These are phyloP conservation scores for Sinodicranocentrus sp. DNA, from an alignment of 2,888 invertebrate genomes.

Conservation along the genomic window DNA sequence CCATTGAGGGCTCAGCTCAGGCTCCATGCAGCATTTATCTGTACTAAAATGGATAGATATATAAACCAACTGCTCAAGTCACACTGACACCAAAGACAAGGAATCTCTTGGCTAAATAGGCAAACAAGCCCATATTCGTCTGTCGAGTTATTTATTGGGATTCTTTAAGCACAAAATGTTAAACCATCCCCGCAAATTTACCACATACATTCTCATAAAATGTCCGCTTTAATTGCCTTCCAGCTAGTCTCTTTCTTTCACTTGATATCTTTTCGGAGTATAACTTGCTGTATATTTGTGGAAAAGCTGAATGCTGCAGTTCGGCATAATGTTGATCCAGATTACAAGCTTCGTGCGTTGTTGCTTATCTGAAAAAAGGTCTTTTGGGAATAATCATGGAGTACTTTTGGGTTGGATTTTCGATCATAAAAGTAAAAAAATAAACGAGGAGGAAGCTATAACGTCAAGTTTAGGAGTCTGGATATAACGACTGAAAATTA, in stretches of 20 bases:
- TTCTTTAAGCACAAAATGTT: slow-evolving; percentile 6
- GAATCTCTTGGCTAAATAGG: slow-evolving; percentile 23
- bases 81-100: neutral
- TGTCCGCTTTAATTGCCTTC: slow-evolving; percentile 47
- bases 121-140: slow-evolving; percentile 32
- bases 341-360: no score
- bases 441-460: slow-evolving; percentile 25
- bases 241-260: neutral
- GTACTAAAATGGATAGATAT: no score
- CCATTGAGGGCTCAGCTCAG: no score
- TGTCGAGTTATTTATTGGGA: slow-evolving; percentile 25
- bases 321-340: no score
- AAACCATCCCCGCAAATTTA: slow-evolving; percentile 40
- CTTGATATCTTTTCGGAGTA: no score
- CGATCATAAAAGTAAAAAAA: neutral
- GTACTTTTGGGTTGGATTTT: neutral
- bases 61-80: no score
- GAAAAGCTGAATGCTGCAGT: no score
- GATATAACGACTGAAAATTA: neutral
- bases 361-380: no score
- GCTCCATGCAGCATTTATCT: no score
- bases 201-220: slow-evolving; percentile 50
- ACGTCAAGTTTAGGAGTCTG: slow-evolving; percentile 19
- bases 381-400: no score
- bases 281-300: no score